Evolutionary conservation across 2,888 invertebrate genomes (phyloP).

Genomic region (Odontocolon sp.): DNA sequence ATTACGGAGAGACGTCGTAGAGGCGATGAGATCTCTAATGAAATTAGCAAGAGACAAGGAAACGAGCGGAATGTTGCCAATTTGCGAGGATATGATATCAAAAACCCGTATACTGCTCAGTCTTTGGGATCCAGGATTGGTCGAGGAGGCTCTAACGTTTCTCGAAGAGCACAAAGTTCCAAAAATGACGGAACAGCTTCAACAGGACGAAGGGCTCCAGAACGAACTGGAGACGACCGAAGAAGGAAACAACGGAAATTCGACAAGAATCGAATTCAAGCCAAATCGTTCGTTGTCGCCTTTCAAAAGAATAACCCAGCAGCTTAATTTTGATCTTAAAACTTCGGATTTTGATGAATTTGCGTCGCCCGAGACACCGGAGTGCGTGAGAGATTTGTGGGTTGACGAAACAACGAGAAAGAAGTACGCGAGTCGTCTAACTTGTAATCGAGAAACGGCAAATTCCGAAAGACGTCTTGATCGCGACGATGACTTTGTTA

Average conservation of each 20-base stretch:
- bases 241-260: neutral
- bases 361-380: constrained; percentile 86
- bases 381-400: constrained; percentile 85
- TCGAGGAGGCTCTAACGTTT: constrained; percentile 92
- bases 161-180: constrained; percentile 89
- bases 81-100: constrained; percentile 89
- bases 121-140: constrained; percentile 92
- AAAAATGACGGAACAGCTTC: constrained; percentile 72
- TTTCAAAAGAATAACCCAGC: constrained; percentile 90
- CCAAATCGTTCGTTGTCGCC: constrained; percentile 85
- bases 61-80: constrained; percentile 88
- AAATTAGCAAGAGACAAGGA: constrained; percentile 88
- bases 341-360: constrained; percentile 89
- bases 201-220: constrained; percentile 22
- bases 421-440: constrained; percentile 67
- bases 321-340: constrained; percentile 87
- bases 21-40: constrained; percentile 89
- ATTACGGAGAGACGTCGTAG: constrained; percentile 88
- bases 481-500: constrained; percentile 82
- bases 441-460: constrained; percentile 75
- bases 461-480: constrained; percentile 64
- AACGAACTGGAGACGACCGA: constrained; percentile 2
- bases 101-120: constrained; percentile 90
- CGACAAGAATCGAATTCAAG: constrained; percentile 67
- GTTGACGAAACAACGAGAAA: constrained; percentile 81